phyloP scores from a whole-genome alignment of 2,113 vertebrate species.

The Cynopterus brachyotis region DNA sequence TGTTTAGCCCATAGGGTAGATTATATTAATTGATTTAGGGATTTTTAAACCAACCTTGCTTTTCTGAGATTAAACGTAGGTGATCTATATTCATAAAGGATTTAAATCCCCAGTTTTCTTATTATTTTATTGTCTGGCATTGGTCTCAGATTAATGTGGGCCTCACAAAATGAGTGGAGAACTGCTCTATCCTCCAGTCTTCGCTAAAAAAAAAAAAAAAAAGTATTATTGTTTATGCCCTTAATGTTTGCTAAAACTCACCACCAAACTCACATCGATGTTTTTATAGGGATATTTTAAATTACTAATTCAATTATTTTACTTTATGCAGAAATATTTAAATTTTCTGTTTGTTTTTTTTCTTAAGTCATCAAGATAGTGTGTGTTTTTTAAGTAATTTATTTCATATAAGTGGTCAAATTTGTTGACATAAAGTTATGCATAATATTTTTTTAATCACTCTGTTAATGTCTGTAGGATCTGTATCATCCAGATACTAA shows the following conservation, averaged over 20 bases:
- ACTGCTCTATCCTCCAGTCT: not conserved
- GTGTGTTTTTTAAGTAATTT: not conserved
- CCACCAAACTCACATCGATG: not conserved
- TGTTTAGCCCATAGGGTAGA: not conserved
- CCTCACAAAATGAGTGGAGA: not conserved
- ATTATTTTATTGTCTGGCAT: not conserved
- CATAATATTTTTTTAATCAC: not conserved
- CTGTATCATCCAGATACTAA: not conserved
- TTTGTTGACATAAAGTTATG: not conserved
- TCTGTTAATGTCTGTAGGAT: not conserved
- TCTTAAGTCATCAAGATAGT: not conserved
- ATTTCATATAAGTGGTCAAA: not conserved
- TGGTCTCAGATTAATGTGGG: not conserved
- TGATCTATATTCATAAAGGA: not conserved
- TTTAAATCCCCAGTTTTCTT: not conserved
- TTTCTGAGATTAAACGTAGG: not conserved
- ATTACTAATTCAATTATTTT: not conserved
- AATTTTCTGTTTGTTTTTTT: not conserved
- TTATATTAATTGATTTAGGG: not conserved
- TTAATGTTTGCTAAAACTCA: not conserved
- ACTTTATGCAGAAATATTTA: not conserved
- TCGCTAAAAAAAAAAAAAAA: not conserved
- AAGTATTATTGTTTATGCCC: not conserved
- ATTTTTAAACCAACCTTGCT: not conserved
- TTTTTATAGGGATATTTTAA: not conserved